Percentiles rank a stretch among this genome's conserved stretches.
phyloP scores from a whole-genome alignment of 2,888 invertebrate genomes.

The Anaspis maculata region DNA sequence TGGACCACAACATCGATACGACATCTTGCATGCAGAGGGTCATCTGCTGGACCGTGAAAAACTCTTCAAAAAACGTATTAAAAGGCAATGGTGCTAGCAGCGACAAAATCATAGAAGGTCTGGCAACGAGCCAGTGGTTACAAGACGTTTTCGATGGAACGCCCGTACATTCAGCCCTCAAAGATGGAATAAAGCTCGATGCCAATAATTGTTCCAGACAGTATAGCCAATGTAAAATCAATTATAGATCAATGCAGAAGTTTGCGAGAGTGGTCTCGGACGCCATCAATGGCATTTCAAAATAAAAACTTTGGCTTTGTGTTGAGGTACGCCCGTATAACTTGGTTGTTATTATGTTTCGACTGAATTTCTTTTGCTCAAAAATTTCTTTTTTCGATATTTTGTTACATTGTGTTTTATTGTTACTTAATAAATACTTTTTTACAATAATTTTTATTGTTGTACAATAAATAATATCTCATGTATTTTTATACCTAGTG shows the following conservation, averaged over 20 bases:
- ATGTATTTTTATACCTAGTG: too few species aligned
- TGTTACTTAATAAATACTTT: too few species aligned
- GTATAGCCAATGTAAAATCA: constrained; percentile 20
- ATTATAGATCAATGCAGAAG: constrained; percentile 10
- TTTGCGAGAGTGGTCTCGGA: too few species aligned
- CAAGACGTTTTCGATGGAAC: constrained; percentile 44
- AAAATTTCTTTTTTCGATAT: too few species aligned
- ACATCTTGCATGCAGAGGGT: constrained; percentile 54
- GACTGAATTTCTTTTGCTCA: too few species aligned
- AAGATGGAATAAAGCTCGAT: constrained; percentile 40
- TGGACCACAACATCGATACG: constrained; percentile 51
- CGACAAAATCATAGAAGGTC: constrained; percentile 45
- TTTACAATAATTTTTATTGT: too few species aligned
- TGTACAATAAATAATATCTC: too few species aligned
- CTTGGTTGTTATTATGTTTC: too few species aligned
- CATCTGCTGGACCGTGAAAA: constrained; percentile 47
- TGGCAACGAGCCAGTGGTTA: constrained; percentile 42
- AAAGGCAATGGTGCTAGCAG: constrained; percentile 38
- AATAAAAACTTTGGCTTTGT: too few species aligned
- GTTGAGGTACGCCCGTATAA: too few species aligned
- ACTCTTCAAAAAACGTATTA: constrained; percentile 36
- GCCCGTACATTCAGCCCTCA: constrained; percentile 47
- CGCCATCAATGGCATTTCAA: too few species aligned
- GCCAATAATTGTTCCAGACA: constrained; percentile 17
- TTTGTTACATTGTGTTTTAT: too few species aligned